Evolutionary conservation across 2,113 vertebrate species (phyloP).

Genomic region (Alexandromys fortis): DNA sequence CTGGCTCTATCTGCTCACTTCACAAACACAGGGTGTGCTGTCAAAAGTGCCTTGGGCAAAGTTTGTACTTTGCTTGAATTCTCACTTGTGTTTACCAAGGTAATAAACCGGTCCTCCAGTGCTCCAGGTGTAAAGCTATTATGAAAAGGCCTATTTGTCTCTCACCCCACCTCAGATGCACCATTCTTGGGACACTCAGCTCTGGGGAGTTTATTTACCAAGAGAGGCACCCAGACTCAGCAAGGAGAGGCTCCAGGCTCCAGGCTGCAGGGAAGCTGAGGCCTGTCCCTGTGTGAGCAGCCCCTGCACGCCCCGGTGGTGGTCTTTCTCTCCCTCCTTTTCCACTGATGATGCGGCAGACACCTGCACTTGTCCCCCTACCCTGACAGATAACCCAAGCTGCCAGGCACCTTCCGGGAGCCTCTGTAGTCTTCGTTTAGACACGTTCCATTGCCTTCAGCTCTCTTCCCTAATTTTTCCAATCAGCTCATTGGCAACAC

Average conservation of each 20-base stretch:
- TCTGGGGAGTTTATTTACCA: conserved; percentile 74
- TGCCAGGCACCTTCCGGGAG: rapidly evolving
- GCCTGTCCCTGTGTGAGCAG: not conserved
- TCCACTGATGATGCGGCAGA: not conserved
- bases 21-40: conserved; percentile 87
- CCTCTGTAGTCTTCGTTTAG: not conserved
- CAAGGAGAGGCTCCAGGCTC: not conserved
- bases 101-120: conserved; percentile 87
- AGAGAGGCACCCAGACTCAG: conserved; percentile 45
- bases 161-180: conserved; percentile 86
- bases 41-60: conserved; percentile 88
- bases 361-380: not conserved
- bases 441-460: not conserved
- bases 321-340: not conserved
- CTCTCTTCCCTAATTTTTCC: conserved; percentile 44
- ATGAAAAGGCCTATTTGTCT: conserved; percentile 88
- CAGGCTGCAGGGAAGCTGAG: not conserved
- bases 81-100: conserved; percentile 89
- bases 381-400: not conserved
- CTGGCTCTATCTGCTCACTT: conserved; percentile 78
- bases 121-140: conserved; percentile 90
- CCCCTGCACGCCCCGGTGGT: rapidly evolving
- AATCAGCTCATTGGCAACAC: not conserved
- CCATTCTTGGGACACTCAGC: conserved; percentile 84
- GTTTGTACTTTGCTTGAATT: conserved; percentile 91